Conservation (phyloP, 2,113 vertebrate genomes). For the Thunnus thynnus region DNA sequence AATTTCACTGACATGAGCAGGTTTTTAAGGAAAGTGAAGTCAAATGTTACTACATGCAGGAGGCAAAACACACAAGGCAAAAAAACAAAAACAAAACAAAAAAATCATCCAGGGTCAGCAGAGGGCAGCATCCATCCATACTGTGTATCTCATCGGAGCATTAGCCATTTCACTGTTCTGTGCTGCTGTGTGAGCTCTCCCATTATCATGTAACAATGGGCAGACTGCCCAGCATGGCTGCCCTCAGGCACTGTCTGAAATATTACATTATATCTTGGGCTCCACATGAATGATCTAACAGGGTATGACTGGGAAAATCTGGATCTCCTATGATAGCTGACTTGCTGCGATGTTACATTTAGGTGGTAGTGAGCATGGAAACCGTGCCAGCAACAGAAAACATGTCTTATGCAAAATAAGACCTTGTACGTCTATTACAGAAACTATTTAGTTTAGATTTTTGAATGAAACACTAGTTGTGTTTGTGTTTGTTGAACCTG, state of each 20-base stretch:
- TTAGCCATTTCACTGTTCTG: constrained; percentile 17
- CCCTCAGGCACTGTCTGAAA: constrained; percentile 48
- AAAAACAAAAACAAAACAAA: neutral
- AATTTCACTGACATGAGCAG: neutral
- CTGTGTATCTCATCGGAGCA: neutral
- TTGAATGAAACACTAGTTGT: neutral
- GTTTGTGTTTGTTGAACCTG: neutral
- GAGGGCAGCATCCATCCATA: constrained; percentile 76
- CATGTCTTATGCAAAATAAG: neutral
- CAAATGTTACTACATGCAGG: neutral
- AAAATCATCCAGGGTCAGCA: constrained; percentile 44
- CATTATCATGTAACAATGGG: constrained; percentile 34
- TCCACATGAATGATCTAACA: constrained; percentile 46
- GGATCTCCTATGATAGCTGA: constrained; percentile 21
- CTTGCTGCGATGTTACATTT: constrained; percentile 22
- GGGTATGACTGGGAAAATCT: constrained; percentile 44
- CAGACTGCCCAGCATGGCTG: constrained; percentile 48
- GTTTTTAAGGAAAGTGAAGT: neutral
- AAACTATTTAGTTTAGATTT: neutral
- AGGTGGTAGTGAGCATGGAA: neutral
- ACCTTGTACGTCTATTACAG: neutral
- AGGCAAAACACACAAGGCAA: neutral
- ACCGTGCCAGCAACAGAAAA: neutral
- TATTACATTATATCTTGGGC: constrained; percentile 30
- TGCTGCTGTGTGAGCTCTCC: constrained; percentile 26